phyloP scores from a whole-genome alignment of 2,888 invertebrate species.

The Stictocephala bisonia region DNA sequence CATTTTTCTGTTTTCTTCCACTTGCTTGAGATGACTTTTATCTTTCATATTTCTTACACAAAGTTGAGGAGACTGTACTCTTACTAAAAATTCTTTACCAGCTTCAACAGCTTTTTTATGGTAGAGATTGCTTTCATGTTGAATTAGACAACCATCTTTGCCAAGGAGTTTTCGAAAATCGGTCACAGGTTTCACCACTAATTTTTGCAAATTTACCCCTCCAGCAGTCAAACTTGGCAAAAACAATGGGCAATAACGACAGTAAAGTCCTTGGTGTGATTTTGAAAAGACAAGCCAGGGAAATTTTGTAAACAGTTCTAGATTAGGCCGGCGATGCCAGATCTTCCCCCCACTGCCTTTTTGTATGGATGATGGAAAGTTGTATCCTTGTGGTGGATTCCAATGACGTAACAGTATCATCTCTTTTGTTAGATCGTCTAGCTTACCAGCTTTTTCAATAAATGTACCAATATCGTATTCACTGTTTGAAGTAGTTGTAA shows the following conservation, averaged over 20 bases:
- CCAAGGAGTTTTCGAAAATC: slow-evolving; percentile 1
- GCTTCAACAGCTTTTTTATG: slow-evolving; percentile 15
- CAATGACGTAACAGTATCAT: background rate
- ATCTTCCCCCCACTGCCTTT: background rate
- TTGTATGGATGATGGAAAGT: background rate
- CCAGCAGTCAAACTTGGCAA: background rate
- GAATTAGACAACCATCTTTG: background rate
- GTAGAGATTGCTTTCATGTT: slow-evolving; percentile 1
- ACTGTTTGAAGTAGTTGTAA: background rate
- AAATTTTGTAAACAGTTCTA: background rate
- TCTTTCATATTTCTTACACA: background rate
- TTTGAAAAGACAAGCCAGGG: background rate
- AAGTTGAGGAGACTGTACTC: slow-evolving; percentile 2
- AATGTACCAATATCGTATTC: slow-evolving; percentile 6
- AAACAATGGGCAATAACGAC: background rate
- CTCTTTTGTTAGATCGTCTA: background rate
- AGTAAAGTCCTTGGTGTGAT: background rate
- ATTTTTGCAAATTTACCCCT: background rate
- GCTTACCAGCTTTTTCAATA: background rate
- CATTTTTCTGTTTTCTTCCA: slow-evolving; percentile 6
- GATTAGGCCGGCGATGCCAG: background rate
- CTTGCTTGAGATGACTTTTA: background rate
- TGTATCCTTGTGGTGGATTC: background rate
- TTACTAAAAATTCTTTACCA: background rate
- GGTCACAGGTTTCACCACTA: background rate